These are phyloP conservation scores for Drosophila subpulchrella DNA, from an alignment of 1,140 invertebrate genomes.

Conservation along the genomic window DNA sequence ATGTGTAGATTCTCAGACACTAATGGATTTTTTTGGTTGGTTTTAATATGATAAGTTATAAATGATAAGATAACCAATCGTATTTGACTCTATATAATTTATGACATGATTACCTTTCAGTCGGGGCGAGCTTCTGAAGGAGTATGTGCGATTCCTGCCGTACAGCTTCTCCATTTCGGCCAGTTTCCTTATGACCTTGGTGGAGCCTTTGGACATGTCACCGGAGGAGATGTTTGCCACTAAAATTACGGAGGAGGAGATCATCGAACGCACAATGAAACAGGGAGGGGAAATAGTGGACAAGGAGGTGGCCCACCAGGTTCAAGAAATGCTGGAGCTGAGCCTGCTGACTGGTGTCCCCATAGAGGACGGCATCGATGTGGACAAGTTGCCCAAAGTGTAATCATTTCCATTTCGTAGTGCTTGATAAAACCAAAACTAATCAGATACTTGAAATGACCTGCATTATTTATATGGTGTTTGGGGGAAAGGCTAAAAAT, in stretches of 20 bases:
- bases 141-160: conserved; percentile 70
- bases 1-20: no score
- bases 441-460: neutral
- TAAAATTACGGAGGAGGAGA: conserved; percentile 16
- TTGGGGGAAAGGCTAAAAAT: neutral
- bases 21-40: no score
- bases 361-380: conserved; percentile 61
- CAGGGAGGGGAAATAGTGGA: conserved; percentile 67
- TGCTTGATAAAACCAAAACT: neutral
- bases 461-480: neutral
- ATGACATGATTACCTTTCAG: neutral
- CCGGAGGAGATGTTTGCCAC: conserved; percentile 43
- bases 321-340: conserved; percentile 69
- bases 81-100: no score
- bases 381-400: conserved; percentile 8
- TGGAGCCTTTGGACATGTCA: conserved; percentile 37
- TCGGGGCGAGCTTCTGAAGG: conserved; percentile 54
- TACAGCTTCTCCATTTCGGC: conserved; percentile 45
- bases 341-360: conserved; percentile 45
- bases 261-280: conserved; percentile 18
- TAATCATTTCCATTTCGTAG: conserved; percentile 3
- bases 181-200: conserved; percentile 56
- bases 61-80: neutral
- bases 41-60: neutral
- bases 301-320: conserved; percentile 66